Evolutionary conservation across 2,888 invertebrate genomes (phyloP).

Genomic region (Dusona sp.): DNA sequence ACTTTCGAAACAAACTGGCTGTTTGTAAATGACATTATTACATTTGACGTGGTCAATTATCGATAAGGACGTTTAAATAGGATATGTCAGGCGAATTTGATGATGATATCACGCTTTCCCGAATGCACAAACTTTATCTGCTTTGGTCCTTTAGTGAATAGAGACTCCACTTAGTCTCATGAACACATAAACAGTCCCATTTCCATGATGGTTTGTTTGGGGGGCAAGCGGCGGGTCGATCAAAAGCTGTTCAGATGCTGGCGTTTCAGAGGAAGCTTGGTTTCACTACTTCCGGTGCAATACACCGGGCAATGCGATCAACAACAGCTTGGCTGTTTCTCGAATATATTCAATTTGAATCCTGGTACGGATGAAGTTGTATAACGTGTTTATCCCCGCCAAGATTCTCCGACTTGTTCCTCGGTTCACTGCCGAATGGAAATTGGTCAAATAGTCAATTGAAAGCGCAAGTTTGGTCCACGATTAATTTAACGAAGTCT

Average conservation of each 20-base stretch:
- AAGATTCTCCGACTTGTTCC: not conserved
- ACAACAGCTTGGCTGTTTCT: slow-evolving; percentile 28
- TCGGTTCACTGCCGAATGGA: not conserved
- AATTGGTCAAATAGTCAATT: slow-evolving; percentile 7
- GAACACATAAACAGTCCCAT: slow-evolving; percentile 17
- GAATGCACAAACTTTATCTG: slow-evolving; percentile 38
- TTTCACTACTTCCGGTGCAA: slow-evolving; percentile 52
- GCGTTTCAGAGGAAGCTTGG: slow-evolving; percentile 35
- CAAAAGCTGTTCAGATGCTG: slow-evolving; percentile 36
- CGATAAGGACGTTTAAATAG: not conserved
- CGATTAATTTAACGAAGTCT: not conserved
- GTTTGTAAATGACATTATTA: no score
- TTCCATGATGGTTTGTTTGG: slow-evolving; percentile 6
- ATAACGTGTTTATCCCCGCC: slow-evolving; percentile 21
- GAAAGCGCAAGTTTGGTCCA: not conserved
- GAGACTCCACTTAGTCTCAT: slow-evolving; percentile 31
- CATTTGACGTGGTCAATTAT: not conserved
- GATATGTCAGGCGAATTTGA: slow-evolving; percentile 1
- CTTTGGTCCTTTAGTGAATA: slow-evolving; percentile 9
- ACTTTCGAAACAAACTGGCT: no score
- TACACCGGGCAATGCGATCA: slow-evolving; percentile 34
- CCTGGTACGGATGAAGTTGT: slow-evolving; percentile 29
- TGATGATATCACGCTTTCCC: slow-evolving; percentile 25
- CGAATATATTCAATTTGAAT: slow-evolving; percentile 64
- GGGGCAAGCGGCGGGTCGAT: not conserved